phyloP scores from a whole-genome alignment of 2,113 vertebrate species.

The Hippocampus guttulatus region DNA sequence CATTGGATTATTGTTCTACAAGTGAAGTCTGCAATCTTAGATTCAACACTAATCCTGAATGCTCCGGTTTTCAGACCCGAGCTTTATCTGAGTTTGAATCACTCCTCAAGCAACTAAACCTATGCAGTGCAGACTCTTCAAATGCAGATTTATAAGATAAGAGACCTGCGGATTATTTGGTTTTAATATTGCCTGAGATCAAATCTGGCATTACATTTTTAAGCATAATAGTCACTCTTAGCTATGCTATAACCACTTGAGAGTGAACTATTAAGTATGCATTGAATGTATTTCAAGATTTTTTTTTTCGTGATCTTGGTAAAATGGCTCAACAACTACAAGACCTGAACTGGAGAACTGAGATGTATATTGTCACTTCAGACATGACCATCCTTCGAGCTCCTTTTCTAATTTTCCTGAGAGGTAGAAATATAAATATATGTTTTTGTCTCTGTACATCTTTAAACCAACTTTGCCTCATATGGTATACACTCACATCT shows the following conservation, averaged over 20 bases:
- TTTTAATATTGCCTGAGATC: slow-evolving; percentile 18
- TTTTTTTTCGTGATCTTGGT: not conserved
- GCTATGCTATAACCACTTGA: not conserved
- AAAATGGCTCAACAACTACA: not conserved
- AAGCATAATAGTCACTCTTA: not conserved
- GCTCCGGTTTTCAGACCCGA: slow-evolving; percentile 39
- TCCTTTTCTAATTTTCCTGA: not conserved
- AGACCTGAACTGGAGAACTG: not conserved
- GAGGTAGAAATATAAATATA: not conserved
- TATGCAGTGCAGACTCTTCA: slow-evolving; percentile 22
- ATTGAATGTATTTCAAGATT: not conserved
- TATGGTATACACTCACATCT: not conserved
- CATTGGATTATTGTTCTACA: slow-evolving; percentile 57
- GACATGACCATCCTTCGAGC: not conserved
- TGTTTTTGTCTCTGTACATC: not conserved
- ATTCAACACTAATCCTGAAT: slow-evolving; percentile 48
- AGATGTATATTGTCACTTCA: not conserved
- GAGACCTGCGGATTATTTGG: slow-evolving; percentile 2
- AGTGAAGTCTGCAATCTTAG: slow-evolving; percentile 39
- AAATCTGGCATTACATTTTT: slow-evolving; percentile 5
- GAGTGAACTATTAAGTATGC: not conserved
- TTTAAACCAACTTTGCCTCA: not conserved
- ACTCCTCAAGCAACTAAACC: slow-evolving; percentile 28
- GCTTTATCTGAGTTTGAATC: slow-evolving; percentile 40
- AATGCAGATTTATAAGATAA: slow-evolving; percentile 9